phyloP scores from a whole-genome alignment of 2,888 invertebrate species.

The Stenoptilia bipunctidactyla region DNA sequence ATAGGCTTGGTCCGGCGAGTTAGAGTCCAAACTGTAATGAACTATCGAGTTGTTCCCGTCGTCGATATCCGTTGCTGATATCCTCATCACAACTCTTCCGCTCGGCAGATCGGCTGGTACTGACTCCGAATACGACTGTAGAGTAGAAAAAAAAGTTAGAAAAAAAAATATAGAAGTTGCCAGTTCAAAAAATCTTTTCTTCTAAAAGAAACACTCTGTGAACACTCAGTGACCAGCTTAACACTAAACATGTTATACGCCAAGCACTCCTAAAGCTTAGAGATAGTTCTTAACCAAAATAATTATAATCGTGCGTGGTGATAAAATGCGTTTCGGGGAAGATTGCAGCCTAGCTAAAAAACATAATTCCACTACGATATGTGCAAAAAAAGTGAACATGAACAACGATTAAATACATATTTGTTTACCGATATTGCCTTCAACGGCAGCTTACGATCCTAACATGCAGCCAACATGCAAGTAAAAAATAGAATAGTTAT shows the following conservation, averaged over 20 bases:
- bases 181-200: too few relatives aligned
- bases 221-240: constrained; percentile 16
- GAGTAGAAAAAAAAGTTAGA: not conserved
- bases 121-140: constrained; percentile 74
- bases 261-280: constrained; percentile 67
- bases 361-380: constrained; percentile 63
- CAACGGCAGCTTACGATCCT: constrained; percentile 63
- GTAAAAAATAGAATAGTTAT: constrained; percentile 41
- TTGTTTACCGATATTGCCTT: constrained; percentile 63
- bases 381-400: constrained; percentile 66
- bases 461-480: constrained; percentile 69
- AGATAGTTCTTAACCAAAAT: constrained; percentile 56
- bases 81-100: constrained; percentile 84
- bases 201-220: not conserved
- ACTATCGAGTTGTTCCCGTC: constrained; percentile 92
- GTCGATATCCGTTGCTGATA: constrained; percentile 93
- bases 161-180: not conserved
- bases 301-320: constrained; percentile 69
- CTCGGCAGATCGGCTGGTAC: constrained; percentile 84
- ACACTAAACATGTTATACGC: constrained; percentile 40
- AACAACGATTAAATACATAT: constrained; percentile 47
- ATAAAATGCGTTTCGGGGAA: constrained; percentile 65
- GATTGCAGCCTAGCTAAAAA: constrained; percentile 66
- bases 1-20: constrained; percentile 71
- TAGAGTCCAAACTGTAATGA: constrained; percentile 74